phyloP scores from a whole-genome alignment of 2,113 vertebrate species.

The Columbina picui region DNA sequence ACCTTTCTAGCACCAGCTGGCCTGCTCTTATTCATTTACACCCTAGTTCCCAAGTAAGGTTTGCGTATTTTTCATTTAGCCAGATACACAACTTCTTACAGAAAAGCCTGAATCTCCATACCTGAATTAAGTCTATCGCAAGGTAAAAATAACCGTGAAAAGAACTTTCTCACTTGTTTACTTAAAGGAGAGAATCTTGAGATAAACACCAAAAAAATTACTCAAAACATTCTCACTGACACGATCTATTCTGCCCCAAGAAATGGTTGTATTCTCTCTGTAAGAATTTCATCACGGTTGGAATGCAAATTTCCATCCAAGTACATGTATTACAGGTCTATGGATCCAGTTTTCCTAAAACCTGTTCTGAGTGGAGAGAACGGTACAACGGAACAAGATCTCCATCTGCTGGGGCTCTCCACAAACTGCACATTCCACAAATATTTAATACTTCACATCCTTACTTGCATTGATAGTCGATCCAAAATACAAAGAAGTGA shows the following conservation, averaged over 20 bases:
- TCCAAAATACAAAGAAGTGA: not conserved
- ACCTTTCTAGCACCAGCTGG: not conserved
- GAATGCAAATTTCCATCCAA: not conserved
- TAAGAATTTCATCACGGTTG: not conserved
- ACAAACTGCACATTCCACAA: conserved; percentile 3
- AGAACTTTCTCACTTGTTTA: not conserved
- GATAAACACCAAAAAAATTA: conserved; percentile 3
- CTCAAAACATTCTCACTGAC: not conserved
- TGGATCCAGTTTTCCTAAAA: accelerated
- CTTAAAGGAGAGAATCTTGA: not conserved
- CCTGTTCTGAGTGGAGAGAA: not conserved
- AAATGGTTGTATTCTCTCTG: not conserved
- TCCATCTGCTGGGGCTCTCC: conserved; percentile 71
- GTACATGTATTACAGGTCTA: accelerated
- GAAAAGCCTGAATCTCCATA: not conserved
- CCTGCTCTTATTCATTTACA: not conserved
- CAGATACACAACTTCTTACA: not conserved
- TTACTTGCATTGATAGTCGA: not conserved
- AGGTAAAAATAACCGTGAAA: not conserved
- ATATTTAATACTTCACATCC: not conserved
- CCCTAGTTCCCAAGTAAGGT: not conserved
- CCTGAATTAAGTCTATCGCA: not conserved
- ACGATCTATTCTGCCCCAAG: conserved; percentile 1
- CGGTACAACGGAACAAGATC: not conserved
- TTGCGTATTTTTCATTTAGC: not conserved